Conservation (phyloP, 2,113 vertebrate species). For the Formicarius rufipectus region DNA sequence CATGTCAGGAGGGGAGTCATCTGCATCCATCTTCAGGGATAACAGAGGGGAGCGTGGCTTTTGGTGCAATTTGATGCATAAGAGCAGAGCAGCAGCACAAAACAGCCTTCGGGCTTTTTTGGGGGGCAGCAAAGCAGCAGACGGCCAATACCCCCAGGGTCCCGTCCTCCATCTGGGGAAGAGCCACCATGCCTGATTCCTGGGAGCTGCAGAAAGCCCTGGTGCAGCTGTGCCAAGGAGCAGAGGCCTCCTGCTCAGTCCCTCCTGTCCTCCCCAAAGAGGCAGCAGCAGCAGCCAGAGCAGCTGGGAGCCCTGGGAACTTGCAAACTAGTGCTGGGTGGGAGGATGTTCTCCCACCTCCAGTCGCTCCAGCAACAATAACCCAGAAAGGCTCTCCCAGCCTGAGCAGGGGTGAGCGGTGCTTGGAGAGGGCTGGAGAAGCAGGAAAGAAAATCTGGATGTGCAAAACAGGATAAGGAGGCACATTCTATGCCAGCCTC, state of each 20-base stretch:
- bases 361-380: accelerated
- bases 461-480: not conserved
- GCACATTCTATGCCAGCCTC: not conserved
- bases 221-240: not conserved
- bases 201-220: not conserved
- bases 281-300: not conserved
- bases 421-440: not conserved
- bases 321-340: not conserved
- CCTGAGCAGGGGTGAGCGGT: accelerated
- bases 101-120: not conserved
- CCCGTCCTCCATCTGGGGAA: not conserved
- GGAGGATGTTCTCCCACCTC: not conserved
- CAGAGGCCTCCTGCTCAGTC: not conserved
- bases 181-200: not conserved
- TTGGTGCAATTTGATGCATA: not conserved
- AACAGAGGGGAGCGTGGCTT: not conserved
- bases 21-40: not conserved
- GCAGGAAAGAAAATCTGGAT: not conserved
- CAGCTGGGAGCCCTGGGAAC: not conserved
- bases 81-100: not conserved
- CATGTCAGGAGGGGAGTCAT: slow-evolving; percentile 17
- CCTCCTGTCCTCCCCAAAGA: not conserved
- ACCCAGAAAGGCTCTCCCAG: not conserved
- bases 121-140: slow-evolving; percentile 27
- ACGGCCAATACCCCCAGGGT: not conserved